Evolutionary conservation across 2,113 vertebrate genomes (phyloP).

Genomic region (Octodon degus): DNA sequence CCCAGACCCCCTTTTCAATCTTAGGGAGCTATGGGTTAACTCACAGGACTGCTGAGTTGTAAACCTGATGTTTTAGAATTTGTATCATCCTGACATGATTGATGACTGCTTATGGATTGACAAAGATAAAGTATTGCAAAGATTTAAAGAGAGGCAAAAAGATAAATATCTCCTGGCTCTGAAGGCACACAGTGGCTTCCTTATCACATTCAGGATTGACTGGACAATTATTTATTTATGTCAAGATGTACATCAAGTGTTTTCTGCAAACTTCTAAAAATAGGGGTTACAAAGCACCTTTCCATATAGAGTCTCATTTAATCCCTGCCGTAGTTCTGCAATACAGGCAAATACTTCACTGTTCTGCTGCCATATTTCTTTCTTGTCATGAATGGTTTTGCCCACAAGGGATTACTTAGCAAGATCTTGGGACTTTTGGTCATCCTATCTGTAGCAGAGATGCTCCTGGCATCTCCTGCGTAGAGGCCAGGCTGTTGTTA

Average conservation of each 20-base stretch:
- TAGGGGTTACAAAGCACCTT: not conserved
- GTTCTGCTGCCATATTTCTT: not conserved
- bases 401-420: not conserved
- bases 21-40: constrained; percentile 36
- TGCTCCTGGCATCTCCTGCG: not conserved
- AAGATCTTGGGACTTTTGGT: not conserved
- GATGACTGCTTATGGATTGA: constrained; percentile 78
- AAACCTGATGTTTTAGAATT: constrained; percentile 23
- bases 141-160: constrained; percentile 82
- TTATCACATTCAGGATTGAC: constrained; percentile 76
- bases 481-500: not conserved
- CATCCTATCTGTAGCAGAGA: not conserved
- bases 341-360: constrained; percentile 22
- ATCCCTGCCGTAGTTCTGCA: not conserved
- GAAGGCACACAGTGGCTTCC: constrained; percentile 42
- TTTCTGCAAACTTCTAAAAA: not conserved
- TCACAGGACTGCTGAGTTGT: not conserved
- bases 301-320: constrained; percentile 12
- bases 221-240: constrained; percentile 65
- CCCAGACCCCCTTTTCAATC: not conserved
- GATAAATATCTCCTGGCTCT: constrained; percentile 79
- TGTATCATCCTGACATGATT: constrained; percentile 76
- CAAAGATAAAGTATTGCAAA: constrained; percentile 73
- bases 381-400: not conserved
- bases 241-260: not conserved